Evolutionary conservation across 1,140 invertebrate genomes (phyloP).

Genomic region (Ips typographus): DNA sequence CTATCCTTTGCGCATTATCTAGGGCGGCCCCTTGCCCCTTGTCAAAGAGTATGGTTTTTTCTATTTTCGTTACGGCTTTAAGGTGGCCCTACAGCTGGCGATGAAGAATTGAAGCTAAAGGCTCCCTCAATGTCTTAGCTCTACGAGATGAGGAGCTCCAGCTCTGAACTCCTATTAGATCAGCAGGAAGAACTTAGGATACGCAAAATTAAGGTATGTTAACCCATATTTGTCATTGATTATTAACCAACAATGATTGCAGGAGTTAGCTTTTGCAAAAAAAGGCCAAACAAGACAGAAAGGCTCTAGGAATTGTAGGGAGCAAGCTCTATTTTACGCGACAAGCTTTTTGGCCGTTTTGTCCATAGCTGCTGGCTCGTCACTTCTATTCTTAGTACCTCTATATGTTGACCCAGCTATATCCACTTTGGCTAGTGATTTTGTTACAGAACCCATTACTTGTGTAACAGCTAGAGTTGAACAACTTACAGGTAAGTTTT

Average conservation of each 20-base stretch:
- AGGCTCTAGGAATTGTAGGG: slow-evolving; percentile 68
- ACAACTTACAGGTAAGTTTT: slow-evolving; percentile 57
- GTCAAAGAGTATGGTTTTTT: no score
- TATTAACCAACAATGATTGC: background rate
- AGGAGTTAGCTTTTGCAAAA: slow-evolving; percentile 43
- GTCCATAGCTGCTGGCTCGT: slow-evolving; percentile 77
- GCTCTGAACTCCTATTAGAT: slow-evolving; percentile 81
- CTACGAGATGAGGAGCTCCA: slow-evolving; percentile 69
- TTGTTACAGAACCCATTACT: slow-evolving; percentile 73
- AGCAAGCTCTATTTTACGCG: slow-evolving; percentile 75
- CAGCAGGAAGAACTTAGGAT: slow-evolving; percentile 69
- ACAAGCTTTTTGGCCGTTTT: slow-evolving; percentile 76
- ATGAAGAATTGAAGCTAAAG: no score
- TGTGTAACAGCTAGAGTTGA: slow-evolving; percentile 77
- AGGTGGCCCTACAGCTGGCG: no score
- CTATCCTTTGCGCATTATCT: no score
- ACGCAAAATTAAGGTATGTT: slow-evolving; percentile 59
- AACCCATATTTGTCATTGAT: background rate
- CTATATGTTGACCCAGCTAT: slow-evolving; percentile 90
- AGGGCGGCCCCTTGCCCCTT: no score
- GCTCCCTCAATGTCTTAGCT: no score
- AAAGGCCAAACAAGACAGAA: slow-evolving; percentile 46
- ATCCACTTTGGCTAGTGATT: slow-evolving; percentile 81
- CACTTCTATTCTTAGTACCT: slow-evolving; percentile 82
- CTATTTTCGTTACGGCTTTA: no score